Conservation (phyloP, 2,888 invertebrate genomes). For the Mythimna impura region DNA sequence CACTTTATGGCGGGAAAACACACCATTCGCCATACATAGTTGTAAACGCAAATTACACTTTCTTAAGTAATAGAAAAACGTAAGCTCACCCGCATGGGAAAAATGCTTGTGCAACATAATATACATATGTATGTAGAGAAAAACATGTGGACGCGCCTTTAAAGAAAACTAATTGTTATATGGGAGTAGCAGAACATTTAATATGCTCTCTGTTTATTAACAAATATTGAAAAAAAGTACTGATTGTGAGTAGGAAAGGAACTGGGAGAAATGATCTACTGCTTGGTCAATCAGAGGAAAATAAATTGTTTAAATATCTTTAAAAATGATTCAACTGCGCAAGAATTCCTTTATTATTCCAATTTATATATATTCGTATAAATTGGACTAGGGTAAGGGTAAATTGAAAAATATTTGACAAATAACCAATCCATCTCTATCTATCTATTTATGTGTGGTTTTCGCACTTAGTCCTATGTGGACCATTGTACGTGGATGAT, state of each 20-base stretch:
- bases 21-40: constrained; percentile 56
- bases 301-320: not conserved
- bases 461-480: too few relatives aligned
- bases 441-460: too few relatives aligned
- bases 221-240: constrained; percentile 14
- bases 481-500: too few relatives aligned
- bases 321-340: not conserved
- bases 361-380: not conserved
- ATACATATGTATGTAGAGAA: constrained; percentile 21
- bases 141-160: constrained; percentile 29
- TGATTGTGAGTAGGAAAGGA: constrained; percentile 4
- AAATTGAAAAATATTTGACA: too few relatives aligned
- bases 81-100: constrained; percentile 53
- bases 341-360: not conserved
- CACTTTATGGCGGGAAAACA: constrained; percentile 51
- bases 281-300: too few relatives aligned
- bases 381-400: not conserved
- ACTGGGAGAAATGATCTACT: constrained; percentile 9
- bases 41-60: constrained; percentile 59
- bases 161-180: constrained; percentile 43
- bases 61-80: constrained; percentile 56
- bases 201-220: constrained; percentile 35
- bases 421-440: too few relatives aligned
- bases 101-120: constrained; percentile 37
- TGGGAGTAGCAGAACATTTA: constrained; percentile 38